Conservation (phyloP, 1,140 invertebrate species). For the Ips nitidus region DNA sequence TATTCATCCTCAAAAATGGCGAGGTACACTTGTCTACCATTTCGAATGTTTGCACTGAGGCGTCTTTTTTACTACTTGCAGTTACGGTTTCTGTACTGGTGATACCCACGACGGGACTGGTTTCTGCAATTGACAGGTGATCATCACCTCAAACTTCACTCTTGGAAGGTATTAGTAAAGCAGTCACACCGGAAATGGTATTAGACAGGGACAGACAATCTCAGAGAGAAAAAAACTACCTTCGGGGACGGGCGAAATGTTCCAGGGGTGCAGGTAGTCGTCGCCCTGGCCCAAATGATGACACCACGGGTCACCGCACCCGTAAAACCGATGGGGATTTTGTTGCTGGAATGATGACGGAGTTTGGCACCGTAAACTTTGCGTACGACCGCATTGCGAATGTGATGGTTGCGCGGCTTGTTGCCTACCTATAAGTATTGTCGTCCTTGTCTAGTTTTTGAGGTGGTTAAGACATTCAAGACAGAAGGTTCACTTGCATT, state of each 20-base stretch:
- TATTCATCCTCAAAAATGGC: slow-evolving; percentile 41
- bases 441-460: too few species aligned
- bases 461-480: too few species aligned
- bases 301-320: slow-evolving; percentile 52
- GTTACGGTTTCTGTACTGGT: slow-evolving; percentile 6
- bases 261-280: slow-evolving; percentile 32
- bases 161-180: too few species aligned
- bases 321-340: slow-evolving; percentile 36
- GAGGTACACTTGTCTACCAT: slow-evolving; percentile 52
- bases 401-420: too few species aligned
- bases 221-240: slow-evolving; percentile 8
- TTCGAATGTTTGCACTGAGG: slow-evolving; percentile 59
- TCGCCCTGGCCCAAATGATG: slow-evolving; percentile 47
- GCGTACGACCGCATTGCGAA: slow-evolving; percentile 37
- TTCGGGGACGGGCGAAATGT: slow-evolving; percentile 54
- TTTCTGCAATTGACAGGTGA: too few species aligned
- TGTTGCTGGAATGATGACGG: slow-evolving; percentile 38
- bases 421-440: too few species aligned
- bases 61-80: slow-evolving; percentile 50
- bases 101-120: neutral
- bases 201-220: too few species aligned
- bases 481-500: too few species aligned
- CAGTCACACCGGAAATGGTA: too few species aligned
- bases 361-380: slow-evolving; percentile 50
- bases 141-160: too few species aligned